These are phyloP conservation scores for Drosophila athabasca DNA, from an alignment of 1,140 invertebrate species.

Conservation along the genomic window DNA sequence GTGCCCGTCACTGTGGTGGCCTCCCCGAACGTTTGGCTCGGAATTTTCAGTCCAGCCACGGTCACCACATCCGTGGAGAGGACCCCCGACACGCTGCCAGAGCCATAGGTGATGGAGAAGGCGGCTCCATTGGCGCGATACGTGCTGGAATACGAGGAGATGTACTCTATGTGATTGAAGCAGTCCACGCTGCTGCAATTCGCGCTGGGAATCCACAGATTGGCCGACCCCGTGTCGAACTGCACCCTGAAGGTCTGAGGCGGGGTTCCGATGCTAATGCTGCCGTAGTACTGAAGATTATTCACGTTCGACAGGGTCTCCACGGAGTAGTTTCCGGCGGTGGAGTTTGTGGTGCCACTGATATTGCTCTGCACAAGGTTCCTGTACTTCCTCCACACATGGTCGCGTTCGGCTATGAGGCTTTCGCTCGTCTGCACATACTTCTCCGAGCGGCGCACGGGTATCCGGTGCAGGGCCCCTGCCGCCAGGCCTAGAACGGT, in stretches of 20 bases:
- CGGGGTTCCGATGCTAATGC: slow-evolving; percentile 95
- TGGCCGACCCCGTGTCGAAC: slow-evolving; percentile 99
- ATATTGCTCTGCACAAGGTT: not conserved
- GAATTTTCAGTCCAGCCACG: slow-evolving; percentile 88
- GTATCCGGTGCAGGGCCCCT: slow-evolving; percentile 15
- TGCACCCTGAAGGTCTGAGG: slow-evolving; percentile 96
- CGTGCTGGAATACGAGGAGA: slow-evolving; percentile 91
- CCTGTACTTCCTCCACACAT: slow-evolving; percentile 21
- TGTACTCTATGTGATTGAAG: slow-evolving; percentile 91
- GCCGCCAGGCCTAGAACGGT: slow-evolving; percentile 7
- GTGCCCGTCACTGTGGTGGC: slow-evolving; percentile 95
- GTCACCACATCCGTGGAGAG: slow-evolving; percentile 94
- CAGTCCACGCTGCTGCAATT: slow-evolving; percentile 94
- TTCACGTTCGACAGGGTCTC: slow-evolving; percentile 18
- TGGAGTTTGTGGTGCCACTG: not conserved
- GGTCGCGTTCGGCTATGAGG: slow-evolving; percentile 2
- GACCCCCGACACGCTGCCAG: slow-evolving; percentile 96
- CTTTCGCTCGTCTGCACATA: slow-evolving; percentile 16
- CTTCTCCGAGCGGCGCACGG: slow-evolving; percentile 6
- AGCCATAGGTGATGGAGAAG: slow-evolving; percentile 97
- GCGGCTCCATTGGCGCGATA: slow-evolving; percentile 94
- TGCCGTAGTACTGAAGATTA: slow-evolving; percentile 96
- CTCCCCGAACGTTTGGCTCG: slow-evolving; percentile 97
- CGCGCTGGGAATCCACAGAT: slow-evolving; percentile 98
- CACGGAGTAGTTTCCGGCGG: slow-evolving; percentile 6